Conservation (phyloP, 1,140 invertebrate species). For the Drosophila nebulosa region DNA sequence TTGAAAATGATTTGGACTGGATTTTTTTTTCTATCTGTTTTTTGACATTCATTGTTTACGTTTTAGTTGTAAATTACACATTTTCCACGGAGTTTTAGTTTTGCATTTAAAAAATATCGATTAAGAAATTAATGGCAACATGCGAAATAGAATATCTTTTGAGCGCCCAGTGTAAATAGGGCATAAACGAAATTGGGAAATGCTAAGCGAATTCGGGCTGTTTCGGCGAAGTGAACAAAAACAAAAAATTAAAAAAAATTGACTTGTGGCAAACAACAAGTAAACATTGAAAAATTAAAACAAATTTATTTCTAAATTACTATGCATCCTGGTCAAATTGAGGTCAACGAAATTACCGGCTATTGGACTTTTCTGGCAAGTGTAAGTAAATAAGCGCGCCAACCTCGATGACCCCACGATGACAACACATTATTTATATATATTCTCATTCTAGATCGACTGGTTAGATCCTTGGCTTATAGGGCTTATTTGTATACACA, state of each 20-base stretch:
- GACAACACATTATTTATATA: not conserved
- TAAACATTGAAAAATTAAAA: too few species aligned
- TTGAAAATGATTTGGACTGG: too few species aligned
- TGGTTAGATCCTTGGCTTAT: slow-evolving; percentile 94
- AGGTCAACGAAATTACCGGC: slow-evolving; percentile 84
- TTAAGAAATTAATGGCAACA: too few species aligned
- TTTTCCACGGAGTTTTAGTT: too few species aligned
- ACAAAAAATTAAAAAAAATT: not conserved
- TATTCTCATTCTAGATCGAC: slow-evolving; percentile 88
- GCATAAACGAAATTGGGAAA: too few species aligned
- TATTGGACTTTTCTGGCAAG: slow-evolving; percentile 84
- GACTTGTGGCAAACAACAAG: not conserved
- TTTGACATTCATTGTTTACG: too few species aligned
- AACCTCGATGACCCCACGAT: not conserved
- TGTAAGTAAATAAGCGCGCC: too few species aligned
- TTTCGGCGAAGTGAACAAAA: not conserved
- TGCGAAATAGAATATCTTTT: too few species aligned
- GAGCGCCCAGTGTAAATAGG: too few species aligned
- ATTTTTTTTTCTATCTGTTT: too few species aligned
- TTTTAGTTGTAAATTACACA: too few species aligned
- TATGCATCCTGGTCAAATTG: slow-evolving; percentile 78
- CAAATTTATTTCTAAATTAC: not conserved
- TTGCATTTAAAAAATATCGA: too few species aligned
- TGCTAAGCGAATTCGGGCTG: not conserved
- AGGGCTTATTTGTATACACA: slow-evolving; percentile 87